phyloP scores from a whole-genome alignment of 2,113 vertebrate species.

The Diphyllodes magnificus region DNA sequence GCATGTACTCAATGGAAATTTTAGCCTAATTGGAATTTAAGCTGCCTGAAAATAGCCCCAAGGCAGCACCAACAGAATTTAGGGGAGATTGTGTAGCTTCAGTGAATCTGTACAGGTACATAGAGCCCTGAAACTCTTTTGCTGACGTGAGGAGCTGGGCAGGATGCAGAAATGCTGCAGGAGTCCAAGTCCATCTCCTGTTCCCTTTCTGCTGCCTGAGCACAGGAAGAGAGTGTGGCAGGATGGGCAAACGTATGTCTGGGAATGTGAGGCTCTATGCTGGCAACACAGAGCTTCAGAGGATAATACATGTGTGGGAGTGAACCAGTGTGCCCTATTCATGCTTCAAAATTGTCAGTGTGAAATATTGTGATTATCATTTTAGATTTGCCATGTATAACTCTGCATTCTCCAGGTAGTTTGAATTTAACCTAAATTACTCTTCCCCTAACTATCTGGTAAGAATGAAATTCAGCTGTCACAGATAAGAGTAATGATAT shows the following conservation, averaged over 20 bases:
- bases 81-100: not conserved
- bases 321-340: not conserved
- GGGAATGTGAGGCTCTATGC: not conserved
- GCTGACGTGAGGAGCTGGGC: not conserved
- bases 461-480: slow-evolving; percentile 3
- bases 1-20: not conserved
- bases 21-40: not conserved
- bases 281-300: not conserved
- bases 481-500: not conserved
- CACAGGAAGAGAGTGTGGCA: not conserved
- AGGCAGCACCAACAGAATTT: not conserved
- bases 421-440: not conserved
- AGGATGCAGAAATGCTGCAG: not conserved
- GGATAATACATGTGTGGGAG: not conserved
- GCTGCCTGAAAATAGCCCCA: not conserved
- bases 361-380: not conserved
- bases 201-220: not conserved
- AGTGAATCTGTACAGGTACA: not conserved
- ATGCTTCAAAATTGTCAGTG: not conserved
- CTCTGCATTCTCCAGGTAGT: not conserved
- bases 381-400: not conserved
- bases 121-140: not conserved
- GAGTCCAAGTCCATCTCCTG: not conserved
- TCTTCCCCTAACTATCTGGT: not conserved
- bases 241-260: not conserved